Conservation (phyloP, 2,797 vertebrate genomes). For the Pseudomugil gertrudae region DNA sequence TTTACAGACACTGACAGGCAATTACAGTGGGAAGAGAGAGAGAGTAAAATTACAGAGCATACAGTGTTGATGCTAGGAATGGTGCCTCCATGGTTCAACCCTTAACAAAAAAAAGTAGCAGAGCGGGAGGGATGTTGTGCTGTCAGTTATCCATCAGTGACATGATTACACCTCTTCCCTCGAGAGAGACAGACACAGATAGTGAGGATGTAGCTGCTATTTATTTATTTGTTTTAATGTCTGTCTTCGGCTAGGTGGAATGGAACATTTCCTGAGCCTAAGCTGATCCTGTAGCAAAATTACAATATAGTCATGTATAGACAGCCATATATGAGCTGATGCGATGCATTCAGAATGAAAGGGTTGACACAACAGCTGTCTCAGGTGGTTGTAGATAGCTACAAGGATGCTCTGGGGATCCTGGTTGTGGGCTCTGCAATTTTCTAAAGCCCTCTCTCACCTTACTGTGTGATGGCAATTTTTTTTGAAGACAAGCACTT, state of each 20-base stretch:
- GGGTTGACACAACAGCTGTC: slow-evolving; percentile 32
- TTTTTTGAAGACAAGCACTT: slow-evolving; percentile 33
- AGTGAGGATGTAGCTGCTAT: slow-evolving; percentile 44
- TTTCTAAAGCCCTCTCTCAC: slow-evolving; percentile 20
- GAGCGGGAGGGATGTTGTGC: slow-evolving; percentile 59
- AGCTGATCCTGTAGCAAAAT: slow-evolving; percentile 49
- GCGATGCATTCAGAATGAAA: slow-evolving; percentile 6
- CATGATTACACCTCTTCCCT: slow-evolving; percentile 64
- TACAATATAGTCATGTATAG: slow-evolving; percentile 45
- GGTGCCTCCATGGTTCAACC: slow-evolving; percentile 34
- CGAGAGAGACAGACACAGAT: slow-evolving; percentile 48
- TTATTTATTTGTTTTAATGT: slow-evolving; percentile 13
- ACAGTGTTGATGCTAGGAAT: slow-evolving; percentile 43
- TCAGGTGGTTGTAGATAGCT: slow-evolving; percentile 39
- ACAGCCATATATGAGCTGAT: slow-evolving; percentile 23
- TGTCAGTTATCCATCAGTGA: slow-evolving; percentile 73
- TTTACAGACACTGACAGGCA: slow-evolving; percentile 58
- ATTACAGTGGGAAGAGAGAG: slow-evolving; percentile 56
- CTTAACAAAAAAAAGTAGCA: slow-evolving; percentile 42
- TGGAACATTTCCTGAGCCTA: slow-evolving; percentile 37
- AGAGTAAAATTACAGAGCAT: slow-evolving; percentile 66
- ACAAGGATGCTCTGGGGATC: slow-evolving; percentile 37
- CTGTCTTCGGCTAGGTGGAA: slow-evolving; percentile 37
- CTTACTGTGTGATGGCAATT: slow-evolving; percentile 21
- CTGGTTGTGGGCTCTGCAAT: slow-evolving; percentile 13